Percentiles rank a stretch among this genome's conserved stretches.
Evolutionary conservation across 2,888 invertebrate genomes (phyloP).

Genomic region (Hydrotaea diabolus): DNA sequence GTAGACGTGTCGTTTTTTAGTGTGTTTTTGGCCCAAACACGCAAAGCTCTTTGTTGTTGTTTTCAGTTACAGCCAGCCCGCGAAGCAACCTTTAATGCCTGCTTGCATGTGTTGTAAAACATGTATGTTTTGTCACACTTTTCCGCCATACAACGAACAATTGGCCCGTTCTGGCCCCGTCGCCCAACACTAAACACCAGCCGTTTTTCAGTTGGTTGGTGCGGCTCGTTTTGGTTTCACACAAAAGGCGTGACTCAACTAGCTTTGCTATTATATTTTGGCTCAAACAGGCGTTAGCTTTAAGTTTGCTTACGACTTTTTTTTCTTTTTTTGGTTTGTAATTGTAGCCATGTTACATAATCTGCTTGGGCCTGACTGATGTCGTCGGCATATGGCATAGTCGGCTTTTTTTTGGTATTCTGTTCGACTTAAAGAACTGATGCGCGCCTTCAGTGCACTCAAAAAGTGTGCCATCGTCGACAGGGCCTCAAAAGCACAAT

Average conservation of each 20-base stretch:
- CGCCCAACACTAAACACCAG: no score
- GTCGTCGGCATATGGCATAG: not conserved
- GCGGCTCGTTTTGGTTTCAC: conserved; percentile 24
- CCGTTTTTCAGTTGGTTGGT: no score
- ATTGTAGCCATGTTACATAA: conserved; percentile 16
- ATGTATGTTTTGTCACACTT: conserved; percentile 67
- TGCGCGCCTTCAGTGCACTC: not conserved
- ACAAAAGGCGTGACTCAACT: conserved; percentile 62
- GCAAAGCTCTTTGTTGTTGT: conserved; percentile 39
- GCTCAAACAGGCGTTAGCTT: not conserved
- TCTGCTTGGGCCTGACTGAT: not conserved
- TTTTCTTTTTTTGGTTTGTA: not conserved
- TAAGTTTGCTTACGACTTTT: not conserved
- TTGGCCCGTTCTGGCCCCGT: no score
- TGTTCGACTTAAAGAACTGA: not conserved
- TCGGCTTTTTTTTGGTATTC: conserved; percentile 15
- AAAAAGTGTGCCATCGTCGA: conserved; percentile 33
- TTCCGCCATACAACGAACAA: conserved; percentile 53
- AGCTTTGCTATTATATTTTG: not conserved
- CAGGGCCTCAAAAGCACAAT: not conserved
- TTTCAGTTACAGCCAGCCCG: conserved; percentile 29
- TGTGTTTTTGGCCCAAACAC: conserved; percentile 38
- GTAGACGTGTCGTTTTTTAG: conserved; percentile 30
- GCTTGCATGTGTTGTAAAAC: conserved; percentile 66
- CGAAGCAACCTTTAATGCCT: conserved; percentile 62